These are phyloP conservation scores for Scelioninae gen. 1 DNA, from an alignment of 2,888 invertebrate species.

Conservation along the genomic window DNA sequence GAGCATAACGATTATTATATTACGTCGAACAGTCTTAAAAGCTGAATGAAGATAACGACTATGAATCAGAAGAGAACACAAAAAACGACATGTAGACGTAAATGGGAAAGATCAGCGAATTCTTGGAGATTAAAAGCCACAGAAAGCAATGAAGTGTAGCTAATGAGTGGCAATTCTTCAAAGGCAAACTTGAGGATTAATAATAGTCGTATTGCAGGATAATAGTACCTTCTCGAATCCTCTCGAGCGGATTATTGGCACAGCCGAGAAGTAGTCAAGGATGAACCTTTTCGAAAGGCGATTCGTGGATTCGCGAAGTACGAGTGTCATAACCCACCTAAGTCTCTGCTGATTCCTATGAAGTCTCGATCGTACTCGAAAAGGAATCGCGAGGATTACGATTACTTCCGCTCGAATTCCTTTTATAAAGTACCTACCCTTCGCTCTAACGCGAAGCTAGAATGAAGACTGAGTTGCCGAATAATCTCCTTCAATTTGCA, in stretches of 20 bases:
- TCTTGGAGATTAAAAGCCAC: slow-evolving; percentile 35
- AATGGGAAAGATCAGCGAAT: slow-evolving; percentile 39
- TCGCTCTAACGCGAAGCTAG: slow-evolving; percentile 57
- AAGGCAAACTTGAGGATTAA: slow-evolving; percentile 56
- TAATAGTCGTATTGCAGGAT: slow-evolving; percentile 59
- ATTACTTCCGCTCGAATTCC: slow-evolving; percentile 81
- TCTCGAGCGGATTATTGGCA: slow-evolving; percentile 59
- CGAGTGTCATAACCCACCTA: slow-evolving; percentile 81
- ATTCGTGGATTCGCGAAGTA: slow-evolving; percentile 70
- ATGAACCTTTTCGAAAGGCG: slow-evolving; percentile 63
- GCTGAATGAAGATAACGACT: slow-evolving; percentile 6
- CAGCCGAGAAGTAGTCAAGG: slow-evolving; percentile 49
- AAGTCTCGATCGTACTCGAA: slow-evolving; percentile 78
- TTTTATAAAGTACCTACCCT: slow-evolving; percentile 76
- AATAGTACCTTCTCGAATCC: slow-evolving; percentile 49
- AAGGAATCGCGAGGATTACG: slow-evolving; percentile 81
- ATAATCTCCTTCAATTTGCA: slow-evolving; percentile 82
- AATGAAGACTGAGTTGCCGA: slow-evolving; percentile 76
- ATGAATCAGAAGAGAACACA: not conserved
- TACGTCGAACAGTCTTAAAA: slow-evolving; percentile 4
- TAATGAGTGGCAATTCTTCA: slow-evolving; percentile 63
- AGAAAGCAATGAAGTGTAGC: slow-evolving; percentile 35
- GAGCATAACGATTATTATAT: slow-evolving; percentile 1
- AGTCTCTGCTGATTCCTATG: slow-evolving; percentile 78
- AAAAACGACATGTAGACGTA: slow-evolving; percentile 25